phyloP scores from a whole-genome alignment of 2,797 vertebrate genomes.

The Sorex maritimensis region DNA sequence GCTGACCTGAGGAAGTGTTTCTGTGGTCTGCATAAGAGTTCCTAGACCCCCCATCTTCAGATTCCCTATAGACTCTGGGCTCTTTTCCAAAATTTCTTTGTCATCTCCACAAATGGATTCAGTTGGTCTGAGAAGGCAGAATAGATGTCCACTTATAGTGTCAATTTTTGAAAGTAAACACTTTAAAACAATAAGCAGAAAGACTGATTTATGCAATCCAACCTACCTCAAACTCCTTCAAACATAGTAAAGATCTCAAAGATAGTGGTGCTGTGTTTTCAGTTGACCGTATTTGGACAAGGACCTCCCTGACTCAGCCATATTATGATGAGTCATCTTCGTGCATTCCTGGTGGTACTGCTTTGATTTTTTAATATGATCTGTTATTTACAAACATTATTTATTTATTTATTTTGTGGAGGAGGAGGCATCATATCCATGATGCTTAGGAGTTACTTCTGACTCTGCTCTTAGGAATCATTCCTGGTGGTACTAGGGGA shows the following conservation, averaged over 20 bases:
- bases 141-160: conserved; percentile 38
- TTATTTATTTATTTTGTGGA: too few species aligned
- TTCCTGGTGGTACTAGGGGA: too few species aligned
- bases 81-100: neutral
- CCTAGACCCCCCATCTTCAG: neutral
- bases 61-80: neutral
- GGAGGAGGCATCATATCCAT: too few species aligned
- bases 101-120: neutral
- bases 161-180: conserved; percentile 47
- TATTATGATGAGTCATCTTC: neutral
- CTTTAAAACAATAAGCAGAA: neutral
- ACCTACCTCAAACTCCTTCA: conserved; percentile 4
- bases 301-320: neutral
- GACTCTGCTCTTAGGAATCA: too few species aligned
- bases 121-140: neutral
- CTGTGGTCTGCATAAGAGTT: neutral
- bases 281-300: neutral
- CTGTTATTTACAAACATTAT: neutral
- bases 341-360: neutral
- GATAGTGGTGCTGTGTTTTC: neutral
- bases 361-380: neutral
- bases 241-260: neutral
- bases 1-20: neutral
- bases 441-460: too few species aligned
- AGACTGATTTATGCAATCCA: neutral